These are phyloP conservation scores for Mesaphorura yosii DNA, from an alignment of 1,140 invertebrate genomes.

Conservation along the genomic window DNA sequence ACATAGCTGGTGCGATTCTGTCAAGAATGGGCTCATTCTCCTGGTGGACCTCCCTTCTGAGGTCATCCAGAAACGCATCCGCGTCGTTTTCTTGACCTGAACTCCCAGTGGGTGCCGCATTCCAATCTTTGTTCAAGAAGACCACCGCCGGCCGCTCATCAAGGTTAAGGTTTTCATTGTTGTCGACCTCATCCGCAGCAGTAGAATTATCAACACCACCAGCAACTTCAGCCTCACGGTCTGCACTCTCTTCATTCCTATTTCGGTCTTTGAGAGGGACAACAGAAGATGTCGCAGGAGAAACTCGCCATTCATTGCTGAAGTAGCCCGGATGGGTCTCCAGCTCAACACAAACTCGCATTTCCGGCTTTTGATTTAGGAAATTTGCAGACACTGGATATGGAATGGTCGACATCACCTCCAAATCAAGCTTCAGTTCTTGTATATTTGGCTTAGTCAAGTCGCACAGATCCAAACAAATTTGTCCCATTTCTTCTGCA, in stretches of 20 bases:
- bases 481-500: constrained; percentile 7
- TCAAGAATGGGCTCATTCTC: too few species aligned
- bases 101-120: too few species aligned
- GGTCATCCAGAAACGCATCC: too few species aligned
- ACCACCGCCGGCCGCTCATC: too few species aligned
- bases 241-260: not conserved
- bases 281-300: not conserved
- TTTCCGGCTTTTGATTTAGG: constrained; percentile 9
- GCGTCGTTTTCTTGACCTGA: too few species aligned
- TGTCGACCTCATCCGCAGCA: not conserved
- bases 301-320: not conserved
- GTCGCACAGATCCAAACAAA: not conserved
- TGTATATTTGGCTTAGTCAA: constrained; percentile 3
- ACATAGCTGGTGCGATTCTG: too few species aligned
- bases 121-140: too few species aligned
- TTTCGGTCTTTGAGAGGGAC: not conserved
- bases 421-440: constrained; percentile 1
- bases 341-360: constrained; percentile 11
- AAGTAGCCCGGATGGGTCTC: constrained; percentile 11
- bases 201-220: not conserved
- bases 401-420: constrained; percentile 1
- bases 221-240: not conserved
- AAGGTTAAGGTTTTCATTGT: too few species aligned
- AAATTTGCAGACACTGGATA: not conserved
- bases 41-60: too few species aligned